Evolutionary conservation across 2,888 invertebrate genomes (phyloP).

Genomic region (Cactoblastis cactorum): DNA sequence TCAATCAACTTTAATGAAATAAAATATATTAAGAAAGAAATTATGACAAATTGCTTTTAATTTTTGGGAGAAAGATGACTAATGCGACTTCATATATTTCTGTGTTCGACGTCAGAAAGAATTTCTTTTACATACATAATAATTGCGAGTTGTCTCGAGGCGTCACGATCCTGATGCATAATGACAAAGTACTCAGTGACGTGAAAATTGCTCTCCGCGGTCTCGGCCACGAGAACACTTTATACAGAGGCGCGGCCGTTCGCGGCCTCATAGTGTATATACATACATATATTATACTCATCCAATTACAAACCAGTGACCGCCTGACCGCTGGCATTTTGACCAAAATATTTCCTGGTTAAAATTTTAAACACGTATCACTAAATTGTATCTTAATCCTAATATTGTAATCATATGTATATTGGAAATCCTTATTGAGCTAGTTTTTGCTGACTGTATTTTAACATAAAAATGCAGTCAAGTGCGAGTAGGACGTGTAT

Average conservation of each 20-base stretch:
- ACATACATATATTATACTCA: no score
- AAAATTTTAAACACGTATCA: neutral
- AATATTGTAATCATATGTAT: no score
- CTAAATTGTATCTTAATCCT: no score
- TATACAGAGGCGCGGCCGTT: conserved; percentile 22
- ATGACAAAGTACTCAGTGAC: conserved; percentile 77
- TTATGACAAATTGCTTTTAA: neutral
- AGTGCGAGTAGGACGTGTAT: no score
- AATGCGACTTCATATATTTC: conserved; percentile 42
- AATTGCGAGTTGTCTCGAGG: conserved; percentile 77
- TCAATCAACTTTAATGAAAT: neutral
- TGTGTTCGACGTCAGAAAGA: conserved; percentile 60
- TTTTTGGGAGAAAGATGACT: neutral
- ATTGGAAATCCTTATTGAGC: no score
- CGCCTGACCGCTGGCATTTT: conserved; percentile 15
- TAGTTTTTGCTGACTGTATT: no score
- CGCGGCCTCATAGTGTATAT: conserved; percentile 22
- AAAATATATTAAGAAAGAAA: conserved; percentile 10
- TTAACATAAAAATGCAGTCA: no score
- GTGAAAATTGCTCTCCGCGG: conserved; percentile 73
- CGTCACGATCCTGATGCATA: conserved; percentile 78
- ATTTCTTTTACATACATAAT: conserved; percentile 79
- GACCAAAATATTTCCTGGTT: conserved; percentile 4
- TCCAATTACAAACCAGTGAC: conserved; percentile 31
- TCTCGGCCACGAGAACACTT: conserved; percentile 29